Evolutionary conservation across 2,797 vertebrate genomes (phyloP).

Genomic region (Anguilla obscura): DNA sequence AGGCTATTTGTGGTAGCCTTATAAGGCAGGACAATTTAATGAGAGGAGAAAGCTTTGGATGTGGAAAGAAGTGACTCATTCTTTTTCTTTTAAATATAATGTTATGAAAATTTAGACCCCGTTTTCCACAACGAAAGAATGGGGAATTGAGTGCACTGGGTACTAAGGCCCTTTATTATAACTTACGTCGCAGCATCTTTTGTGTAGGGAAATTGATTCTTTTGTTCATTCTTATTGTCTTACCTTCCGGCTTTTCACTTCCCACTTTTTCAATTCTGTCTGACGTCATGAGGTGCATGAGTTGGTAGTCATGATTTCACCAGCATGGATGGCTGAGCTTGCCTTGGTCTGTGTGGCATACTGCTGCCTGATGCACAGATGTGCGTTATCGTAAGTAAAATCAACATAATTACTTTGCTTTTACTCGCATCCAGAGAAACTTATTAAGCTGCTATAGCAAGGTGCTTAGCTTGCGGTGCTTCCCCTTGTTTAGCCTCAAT

Average conservation of each 20-base stretch:
- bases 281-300: neutral
- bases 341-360: neutral
- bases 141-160: neutral
- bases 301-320: neutral
- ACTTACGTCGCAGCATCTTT: neutral
- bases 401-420: neutral
- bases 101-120: neutral
- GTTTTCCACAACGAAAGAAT: neutral
- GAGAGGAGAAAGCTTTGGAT: neutral
- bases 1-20: constrained; percentile 10
- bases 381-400: neutral
- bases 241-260: neutral
- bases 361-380: neutral
- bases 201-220: neutral
- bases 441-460: neutral
- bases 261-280: neutral
- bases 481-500: neutral
- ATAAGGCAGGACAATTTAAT: neutral
- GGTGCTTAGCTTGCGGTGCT: neutral
- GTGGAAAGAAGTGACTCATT: constrained; percentile 12
- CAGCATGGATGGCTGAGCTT: neutral
- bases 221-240: neutral
- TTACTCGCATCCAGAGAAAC: neutral
- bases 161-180: neutral
- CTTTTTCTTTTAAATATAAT: constrained; percentile 7